Conservation (phyloP, 2,888 invertebrate genomes). For the Euzophera pinguis region DNA sequence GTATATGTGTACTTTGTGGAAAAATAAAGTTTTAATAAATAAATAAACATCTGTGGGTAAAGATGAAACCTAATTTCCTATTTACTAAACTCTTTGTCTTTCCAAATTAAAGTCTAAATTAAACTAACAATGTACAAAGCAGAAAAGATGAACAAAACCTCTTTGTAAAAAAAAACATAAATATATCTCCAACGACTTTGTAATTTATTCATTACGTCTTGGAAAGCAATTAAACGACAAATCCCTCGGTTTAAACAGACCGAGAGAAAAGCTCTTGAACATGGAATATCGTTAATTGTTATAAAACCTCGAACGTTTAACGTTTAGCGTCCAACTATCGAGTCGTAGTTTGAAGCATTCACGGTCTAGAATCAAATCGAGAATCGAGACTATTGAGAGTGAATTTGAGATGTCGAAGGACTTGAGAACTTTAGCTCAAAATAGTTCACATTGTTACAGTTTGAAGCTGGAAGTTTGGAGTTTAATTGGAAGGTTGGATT, state of each 20-base stretch:
- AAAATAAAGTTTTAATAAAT: no score
- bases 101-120: no score
- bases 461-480: not conserved
- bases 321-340: slow-evolving; percentile 57
- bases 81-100: no score
- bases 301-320: slow-evolving; percentile 36
- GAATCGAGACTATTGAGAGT: slow-evolving; percentile 22
- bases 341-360: slow-evolving; percentile 53
- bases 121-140: no score
- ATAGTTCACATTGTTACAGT: not conserved
- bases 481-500: not conserved
- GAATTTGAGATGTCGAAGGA: slow-evolving; percentile 18
- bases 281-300: slow-evolving; percentile 20
- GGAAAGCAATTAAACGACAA: slow-evolving; percentile 7
- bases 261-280: slow-evolving; percentile 18
- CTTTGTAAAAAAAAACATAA: not conserved
- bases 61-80: no score
- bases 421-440: not conserved
- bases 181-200: not conserved
- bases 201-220: not conserved
- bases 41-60: no score
- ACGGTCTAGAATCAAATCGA: slow-evolving; percentile 40
- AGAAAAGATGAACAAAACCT: no score
- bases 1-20: no score
- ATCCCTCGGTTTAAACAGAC: not conserved